These are phyloP conservation scores for Diadema setosum DNA, from an alignment of 35 echinoderm and acorn worm species.

Conservation along the genomic window DNA sequence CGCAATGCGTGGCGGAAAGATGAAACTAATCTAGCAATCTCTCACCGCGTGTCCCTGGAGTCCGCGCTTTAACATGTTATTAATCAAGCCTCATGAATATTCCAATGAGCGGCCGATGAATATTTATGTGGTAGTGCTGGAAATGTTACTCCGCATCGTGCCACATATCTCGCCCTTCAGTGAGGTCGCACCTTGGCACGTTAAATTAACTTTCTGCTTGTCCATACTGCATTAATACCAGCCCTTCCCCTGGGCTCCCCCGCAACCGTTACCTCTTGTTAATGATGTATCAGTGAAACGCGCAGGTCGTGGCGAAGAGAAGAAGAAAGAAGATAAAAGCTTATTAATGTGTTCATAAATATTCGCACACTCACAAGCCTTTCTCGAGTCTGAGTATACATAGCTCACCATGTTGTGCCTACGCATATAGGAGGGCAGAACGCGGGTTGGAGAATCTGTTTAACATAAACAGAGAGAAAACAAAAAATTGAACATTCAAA, in stretches of 20 bases:
- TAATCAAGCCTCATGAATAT: constrained; percentile 27
- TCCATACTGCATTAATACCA: not conserved
- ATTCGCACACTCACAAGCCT: constrained; percentile 2
- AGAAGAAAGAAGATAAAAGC: not conserved
- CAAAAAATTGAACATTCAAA: too few relatives aligned
- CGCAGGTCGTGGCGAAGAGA: too few relatives aligned
- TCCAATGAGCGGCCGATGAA: constrained; percentile 13
- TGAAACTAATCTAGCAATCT: constrained; percentile 27
- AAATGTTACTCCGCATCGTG: not conserved
- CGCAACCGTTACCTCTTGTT: not conserved
- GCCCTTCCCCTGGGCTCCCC: not conserved
- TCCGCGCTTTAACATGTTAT: constrained; percentile 22
- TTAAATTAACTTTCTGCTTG: constrained; percentile 16
- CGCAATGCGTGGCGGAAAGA: not conserved
- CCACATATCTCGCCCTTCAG: constrained; percentile 4
- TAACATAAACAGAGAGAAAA: too few relatives aligned
- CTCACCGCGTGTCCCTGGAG: not conserved
- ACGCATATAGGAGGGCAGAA: too few relatives aligned
- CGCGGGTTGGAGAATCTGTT: too few relatives aligned
- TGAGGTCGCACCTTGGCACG: not conserved
- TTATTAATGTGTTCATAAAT: constrained; percentile 29
- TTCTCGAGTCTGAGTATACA: too few relatives aligned
- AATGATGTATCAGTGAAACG: not conserved
- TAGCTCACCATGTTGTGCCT: too few relatives aligned
- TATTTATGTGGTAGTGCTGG: constrained; percentile 10